Base-by-base conservation (phyloP, 64 coral and sea anemone species). In the Pocillopora damicornis region DNA sequence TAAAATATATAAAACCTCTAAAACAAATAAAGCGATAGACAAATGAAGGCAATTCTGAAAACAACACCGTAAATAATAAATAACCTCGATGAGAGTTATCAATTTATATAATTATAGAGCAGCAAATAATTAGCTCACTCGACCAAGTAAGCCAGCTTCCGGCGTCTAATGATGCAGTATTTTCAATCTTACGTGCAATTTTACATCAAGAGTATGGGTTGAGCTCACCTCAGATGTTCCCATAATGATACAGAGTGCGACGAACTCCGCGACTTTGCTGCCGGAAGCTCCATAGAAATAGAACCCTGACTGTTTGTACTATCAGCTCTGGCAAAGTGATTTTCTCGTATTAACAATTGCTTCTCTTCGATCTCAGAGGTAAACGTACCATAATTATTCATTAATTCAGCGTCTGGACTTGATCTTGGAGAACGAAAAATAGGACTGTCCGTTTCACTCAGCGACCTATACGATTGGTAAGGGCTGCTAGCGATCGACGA, bases 371-470 rank as follows among this genome's bases (percentile, higher is more conserved):
- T 36, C 20, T 62, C 79, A 4, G 60, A 35, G 13, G 38, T 0
- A 37, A 56, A 36, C 9, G 15, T 20, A 9, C 58, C 26, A 42
- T 42, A 34, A 11, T 11, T 18, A 11, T 11, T 20, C 8, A 58
- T 14, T 72, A 30, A 16, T 30, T 58, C 81, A 66, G 26, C 22
- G 13, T 25, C 16, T 25, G 81, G 81, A 45, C 81, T 85, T 73
- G 81, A 85, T 22, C 81, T 36, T 45, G 81, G 64, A 72, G 81
- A 58, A 0, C 26, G 18, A 30, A 85, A 85, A 56, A 25, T 23
- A 57, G 81, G 81, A 11, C 81, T 85, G 2, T 73, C 65, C 13
- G 75, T 51, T 11, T 20, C 75, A 77, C 17, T 77, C 9, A 77
- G 15, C 37, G 75, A 77, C 9, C 57, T 37, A 5, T 11, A 77